These are phyloP conservation scores for Thripadectes ignobilis DNA, from an alignment of 2,797 vertebrate genomes.

Conservation along the genomic window DNA sequence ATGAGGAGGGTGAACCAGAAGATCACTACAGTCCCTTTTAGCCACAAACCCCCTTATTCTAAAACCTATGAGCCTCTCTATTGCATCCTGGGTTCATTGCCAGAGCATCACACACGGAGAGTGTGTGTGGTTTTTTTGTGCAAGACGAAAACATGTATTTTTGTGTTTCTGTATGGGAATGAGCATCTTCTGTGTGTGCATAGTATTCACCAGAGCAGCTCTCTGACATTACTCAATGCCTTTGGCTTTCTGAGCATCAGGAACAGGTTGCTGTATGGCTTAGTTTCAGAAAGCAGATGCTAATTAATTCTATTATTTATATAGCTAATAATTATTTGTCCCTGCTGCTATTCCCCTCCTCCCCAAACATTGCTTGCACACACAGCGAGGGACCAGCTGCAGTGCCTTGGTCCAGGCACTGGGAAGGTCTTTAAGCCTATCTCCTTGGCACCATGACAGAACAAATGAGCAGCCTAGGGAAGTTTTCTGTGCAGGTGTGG, in stretches of 20 bases:
- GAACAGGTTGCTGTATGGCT: not conserved
- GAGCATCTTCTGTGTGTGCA: not conserved
- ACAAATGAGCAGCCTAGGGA: not conserved
- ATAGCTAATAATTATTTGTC: slow-evolving; percentile 27
- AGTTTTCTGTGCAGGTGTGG: not conserved
- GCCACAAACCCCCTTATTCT: not conserved
- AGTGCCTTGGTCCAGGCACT: not conserved
- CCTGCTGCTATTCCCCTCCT: not conserved
- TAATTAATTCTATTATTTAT: slow-evolving; percentile 43
- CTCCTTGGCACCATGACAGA: not conserved
- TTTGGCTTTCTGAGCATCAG: not conserved
- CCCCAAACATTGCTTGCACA: not conserved
- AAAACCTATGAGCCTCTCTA: not conserved
- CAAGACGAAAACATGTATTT: not conserved
- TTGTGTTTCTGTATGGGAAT: not conserved
- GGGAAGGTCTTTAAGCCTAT: not conserved
- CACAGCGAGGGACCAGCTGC: not conserved
- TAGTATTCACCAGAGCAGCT: not conserved
- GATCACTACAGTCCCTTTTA: not conserved
- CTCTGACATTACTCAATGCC: not conserved
- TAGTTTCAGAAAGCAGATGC: not conserved
- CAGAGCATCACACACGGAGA: not conserved
- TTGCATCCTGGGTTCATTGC: not conserved
- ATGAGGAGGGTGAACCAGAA: not conserved
- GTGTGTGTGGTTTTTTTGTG: not conserved